Evolutionary conservation across 1,140 invertebrate species (phyloP), one percentile per base, ranked within the genome.

Genomic region (Aricia agestis): DNA sequence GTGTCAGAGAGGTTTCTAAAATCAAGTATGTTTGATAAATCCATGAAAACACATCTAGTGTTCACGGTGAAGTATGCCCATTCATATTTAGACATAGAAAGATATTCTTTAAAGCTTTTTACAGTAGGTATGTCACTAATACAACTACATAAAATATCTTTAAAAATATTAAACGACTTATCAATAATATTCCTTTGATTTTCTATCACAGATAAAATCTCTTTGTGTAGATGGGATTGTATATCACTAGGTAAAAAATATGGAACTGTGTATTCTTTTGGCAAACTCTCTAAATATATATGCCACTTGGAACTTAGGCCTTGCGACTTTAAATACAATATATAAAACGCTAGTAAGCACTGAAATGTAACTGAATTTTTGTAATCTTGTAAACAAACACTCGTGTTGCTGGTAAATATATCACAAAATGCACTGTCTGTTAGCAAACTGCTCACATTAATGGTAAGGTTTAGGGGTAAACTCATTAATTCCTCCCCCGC

Each of bases 21-120:
- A 80, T 91, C 82, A 70, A 89, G 76, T 6, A 90, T 67, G 73
- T 89, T 89, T 36, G 82, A 80, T 73, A 90, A 78, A 73, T 93
- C 89, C 78, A 93, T 92, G 75, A 92, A 93, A 36, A 97, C 93
- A 80, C 94, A 95, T 83, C 96, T 91, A 25, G 96, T 96, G 84
- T 96, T 96, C 0, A 97, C 95, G 75, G 93, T 93, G 80, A 94
- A 95, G 92, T 95, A 96, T 10, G 94, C 94, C 92, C 93, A 93
- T 82, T 92, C 90, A 77, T 92, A 94, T 58, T 72, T 69, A 19
- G 83, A 77, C 72, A 87, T 87, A 66, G 80, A 83, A 69, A 94
- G 85, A 78, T 84, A 86, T 19, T 82, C 69, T 67, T 79, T 83
- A 25, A 90, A 81, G 36, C 75, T 74, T 70, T 78, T 25, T 67